Evolutionary conservation across 2,888 invertebrate species (phyloP).

Genomic region (Napeogenes inachia): DNA sequence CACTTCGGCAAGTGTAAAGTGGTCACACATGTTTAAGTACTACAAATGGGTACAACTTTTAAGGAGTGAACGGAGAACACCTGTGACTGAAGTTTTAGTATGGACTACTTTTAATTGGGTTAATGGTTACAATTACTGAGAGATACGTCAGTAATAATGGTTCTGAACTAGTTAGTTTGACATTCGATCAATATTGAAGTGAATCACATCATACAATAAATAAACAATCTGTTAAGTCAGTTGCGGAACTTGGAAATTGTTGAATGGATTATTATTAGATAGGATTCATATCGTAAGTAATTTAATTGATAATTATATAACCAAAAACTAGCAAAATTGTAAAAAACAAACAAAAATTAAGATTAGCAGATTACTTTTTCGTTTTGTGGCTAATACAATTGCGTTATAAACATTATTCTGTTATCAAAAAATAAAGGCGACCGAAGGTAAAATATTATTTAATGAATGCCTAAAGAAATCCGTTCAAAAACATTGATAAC

Average conservation of each 20-base stretch:
- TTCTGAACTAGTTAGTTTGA: conserved; percentile 1
- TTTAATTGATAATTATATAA: no score
- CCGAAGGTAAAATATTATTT: neutral
- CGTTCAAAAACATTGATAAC: conserved; percentile 8
- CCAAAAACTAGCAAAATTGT: no score
- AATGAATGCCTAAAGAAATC: neutral
- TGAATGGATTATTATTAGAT: no score
- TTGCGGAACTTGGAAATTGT: no score
- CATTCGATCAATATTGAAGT: neutral
- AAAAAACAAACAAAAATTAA: no score
- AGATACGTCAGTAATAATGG: neutral
- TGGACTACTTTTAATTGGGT: conserved; percentile 49
- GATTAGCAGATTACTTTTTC: no score
- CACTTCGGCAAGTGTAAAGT: conserved; percentile 64
- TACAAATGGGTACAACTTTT: conserved; percentile 60
- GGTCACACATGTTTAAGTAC: conserved; percentile 56
- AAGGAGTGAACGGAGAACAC: conserved; percentile 52
- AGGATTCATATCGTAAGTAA: no score
- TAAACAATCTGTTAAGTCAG: neutral
- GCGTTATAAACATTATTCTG: no score
- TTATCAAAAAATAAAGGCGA: no score
- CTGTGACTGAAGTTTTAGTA: conserved; percentile 50
- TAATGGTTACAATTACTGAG: conserved; percentile 29
- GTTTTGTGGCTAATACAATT: no score
- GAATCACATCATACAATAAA: neutral